phyloP scores from a whole-genome alignment of 2,113 vertebrate genomes.

The Buteo buteo region DNA sequence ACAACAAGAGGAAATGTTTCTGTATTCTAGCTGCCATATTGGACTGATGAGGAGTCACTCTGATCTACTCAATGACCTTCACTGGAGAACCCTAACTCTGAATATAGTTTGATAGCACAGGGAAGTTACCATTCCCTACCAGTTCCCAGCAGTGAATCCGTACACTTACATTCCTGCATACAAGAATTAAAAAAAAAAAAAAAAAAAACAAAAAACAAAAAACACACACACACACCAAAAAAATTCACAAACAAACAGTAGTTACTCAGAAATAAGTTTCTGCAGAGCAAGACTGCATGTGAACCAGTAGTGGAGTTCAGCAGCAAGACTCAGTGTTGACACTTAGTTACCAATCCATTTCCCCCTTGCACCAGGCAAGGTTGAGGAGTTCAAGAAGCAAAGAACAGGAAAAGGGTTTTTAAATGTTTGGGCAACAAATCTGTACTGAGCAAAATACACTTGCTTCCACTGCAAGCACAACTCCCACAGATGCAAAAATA shows the following conservation, averaged over 20 bases:
- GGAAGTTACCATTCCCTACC: background rate
- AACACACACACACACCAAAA: background rate
- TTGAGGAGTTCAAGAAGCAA: background rate
- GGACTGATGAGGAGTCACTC: background rate
- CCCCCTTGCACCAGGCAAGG: background rate
- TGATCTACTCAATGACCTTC: background rate
- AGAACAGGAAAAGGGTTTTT: background rate
- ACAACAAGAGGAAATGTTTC: background rate
- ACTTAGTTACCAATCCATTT: background rate
- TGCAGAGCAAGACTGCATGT: background rate
- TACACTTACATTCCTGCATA: background rate
- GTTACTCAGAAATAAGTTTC: too few species aligned
- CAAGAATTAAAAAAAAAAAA: background rate
- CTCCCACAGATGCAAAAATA: conserved; percentile 11
- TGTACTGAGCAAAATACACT: background rate
- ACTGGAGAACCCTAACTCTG: background rate
- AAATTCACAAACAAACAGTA: too few species aligned
- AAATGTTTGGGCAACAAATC: background rate
- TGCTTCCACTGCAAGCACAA: background rate
- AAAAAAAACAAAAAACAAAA: background rate
- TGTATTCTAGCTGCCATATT: background rate
- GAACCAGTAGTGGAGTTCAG: background rate
- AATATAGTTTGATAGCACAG: background rate
- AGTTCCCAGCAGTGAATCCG: background rate
- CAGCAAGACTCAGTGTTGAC: background rate